Conservation (phyloP, 2,113 vertebrate genomes). For the Thalassarche chlororhynchos region DNA sequence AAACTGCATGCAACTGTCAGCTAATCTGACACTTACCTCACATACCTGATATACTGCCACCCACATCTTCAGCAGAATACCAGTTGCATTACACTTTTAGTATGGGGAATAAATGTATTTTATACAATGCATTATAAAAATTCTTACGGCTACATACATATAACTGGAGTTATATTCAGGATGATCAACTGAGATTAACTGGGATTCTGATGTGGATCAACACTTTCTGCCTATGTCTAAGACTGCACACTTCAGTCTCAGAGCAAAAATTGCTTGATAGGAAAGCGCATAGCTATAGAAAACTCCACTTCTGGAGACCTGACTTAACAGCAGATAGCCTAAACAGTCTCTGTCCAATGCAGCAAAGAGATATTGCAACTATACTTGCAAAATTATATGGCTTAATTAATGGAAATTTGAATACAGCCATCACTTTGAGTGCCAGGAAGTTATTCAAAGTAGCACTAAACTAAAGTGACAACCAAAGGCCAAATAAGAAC, state of each 20-base stretch:
- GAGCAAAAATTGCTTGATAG: neutral
- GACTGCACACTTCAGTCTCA: neutral
- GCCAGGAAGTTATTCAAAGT: neutral
- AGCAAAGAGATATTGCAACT: neutral
- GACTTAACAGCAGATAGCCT: neutral
- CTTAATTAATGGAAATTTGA: neutral
- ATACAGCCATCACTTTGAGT: neutral
- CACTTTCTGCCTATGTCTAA: neutral
- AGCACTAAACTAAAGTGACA: neutral
- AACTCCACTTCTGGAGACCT: neutral
- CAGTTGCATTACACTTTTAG: neutral
- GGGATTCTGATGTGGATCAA: neutral
- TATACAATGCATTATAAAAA: neutral
- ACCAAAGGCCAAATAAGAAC: neutral
- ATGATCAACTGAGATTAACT: neutral
- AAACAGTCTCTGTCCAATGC: neutral
- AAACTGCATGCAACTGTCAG: neutral
- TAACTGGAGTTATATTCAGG: neutral
- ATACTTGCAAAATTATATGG: neutral
- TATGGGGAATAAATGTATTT: neutral
- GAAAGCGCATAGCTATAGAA: neutral
- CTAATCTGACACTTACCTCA: conserved; percentile 12
- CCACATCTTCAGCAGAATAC: neutral
- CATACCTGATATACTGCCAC: neutral
- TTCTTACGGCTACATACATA: neutral